Evolutionary conservation across 2,888 invertebrate species (phyloP).

Genomic region (Conomelus anceps): DNA sequence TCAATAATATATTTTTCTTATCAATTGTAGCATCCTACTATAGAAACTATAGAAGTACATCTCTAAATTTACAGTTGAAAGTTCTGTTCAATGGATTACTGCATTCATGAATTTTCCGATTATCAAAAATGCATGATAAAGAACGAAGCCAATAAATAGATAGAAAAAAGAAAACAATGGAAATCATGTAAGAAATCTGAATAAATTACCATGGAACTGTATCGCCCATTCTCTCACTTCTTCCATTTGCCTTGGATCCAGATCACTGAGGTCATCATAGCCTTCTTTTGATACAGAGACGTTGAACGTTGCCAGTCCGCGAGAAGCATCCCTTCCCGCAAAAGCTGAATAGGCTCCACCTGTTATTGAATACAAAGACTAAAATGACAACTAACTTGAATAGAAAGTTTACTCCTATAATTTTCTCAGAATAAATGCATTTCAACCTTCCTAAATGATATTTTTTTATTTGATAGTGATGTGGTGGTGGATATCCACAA

Average conservation of each 20-base stretch:
- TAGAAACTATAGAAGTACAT: too few species aligned
- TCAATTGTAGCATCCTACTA: too few species aligned
- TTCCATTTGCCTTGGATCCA: slow-evolving; percentile 89
- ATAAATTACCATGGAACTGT: slow-evolving; percentile 78
- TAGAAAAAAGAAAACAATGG: neutral
- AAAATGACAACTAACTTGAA: too few species aligned
- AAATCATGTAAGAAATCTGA: too few species aligned
- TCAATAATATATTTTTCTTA: too few species aligned
- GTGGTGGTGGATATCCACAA: too few species aligned
- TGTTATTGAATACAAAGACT: slow-evolving; percentile 44
- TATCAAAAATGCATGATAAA: neutral
- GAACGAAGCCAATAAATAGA: neutral
- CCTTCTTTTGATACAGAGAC: slow-evolving; percentile 72
- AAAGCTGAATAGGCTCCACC: slow-evolving; percentile 92
- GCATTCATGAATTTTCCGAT: neutral
- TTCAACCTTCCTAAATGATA: too few species aligned
- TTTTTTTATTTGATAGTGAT: too few species aligned
- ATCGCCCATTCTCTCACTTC: slow-evolving; percentile 95
- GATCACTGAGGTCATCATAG: slow-evolving; percentile 93
- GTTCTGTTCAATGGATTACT: too few species aligned
- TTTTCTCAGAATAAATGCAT: too few species aligned
- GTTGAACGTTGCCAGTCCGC: slow-evolving; percentile 90
- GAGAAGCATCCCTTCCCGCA: slow-evolving; percentile 90
- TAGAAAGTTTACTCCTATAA: too few species aligned
- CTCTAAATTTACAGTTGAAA: too few species aligned